Conservation (phyloP, 2,888 invertebrate species). For the Metalampra italica region DNA sequence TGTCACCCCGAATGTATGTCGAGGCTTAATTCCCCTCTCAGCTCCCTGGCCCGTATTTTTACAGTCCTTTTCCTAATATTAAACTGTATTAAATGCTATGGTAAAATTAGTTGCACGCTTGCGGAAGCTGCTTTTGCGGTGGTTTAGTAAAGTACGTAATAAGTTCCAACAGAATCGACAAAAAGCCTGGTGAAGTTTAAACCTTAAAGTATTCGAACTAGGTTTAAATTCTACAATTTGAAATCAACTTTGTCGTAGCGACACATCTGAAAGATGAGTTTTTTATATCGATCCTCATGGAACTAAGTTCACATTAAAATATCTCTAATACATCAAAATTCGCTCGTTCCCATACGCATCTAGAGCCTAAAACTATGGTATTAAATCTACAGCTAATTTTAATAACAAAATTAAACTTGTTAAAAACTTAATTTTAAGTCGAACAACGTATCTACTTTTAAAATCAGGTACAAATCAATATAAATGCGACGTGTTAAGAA, state of each 20-base stretch:
- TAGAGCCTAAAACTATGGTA: slow-evolving; percentile 41
- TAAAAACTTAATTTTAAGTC: slow-evolving; percentile 66
- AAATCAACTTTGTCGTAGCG: too few relatives aligned
- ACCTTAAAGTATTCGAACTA: too few relatives aligned
- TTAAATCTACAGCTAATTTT: slow-evolving; percentile 42
- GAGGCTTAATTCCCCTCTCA: not conserved
- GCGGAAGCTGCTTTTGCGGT: slow-evolving; percentile 69
- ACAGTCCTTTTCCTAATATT: slow-evolving; percentile 37
- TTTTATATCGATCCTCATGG: slow-evolving; percentile 4
- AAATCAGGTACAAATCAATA: slow-evolving; percentile 77
- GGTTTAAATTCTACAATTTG: too few relatives aligned
- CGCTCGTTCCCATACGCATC: slow-evolving; percentile 60
- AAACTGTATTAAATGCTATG: slow-evolving; percentile 45
- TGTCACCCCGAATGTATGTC: too few relatives aligned
- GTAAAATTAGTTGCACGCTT: slow-evolving; percentile 67
- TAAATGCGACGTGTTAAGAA: slow-evolving; percentile 28
- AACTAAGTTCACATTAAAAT: slow-evolving; percentile 42
- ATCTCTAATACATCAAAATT: slow-evolving; percentile 59
- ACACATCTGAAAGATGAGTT: too few relatives aligned
- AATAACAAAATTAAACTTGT: slow-evolving; percentile 65
- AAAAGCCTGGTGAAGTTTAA: not conserved
- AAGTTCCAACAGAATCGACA: not conserved
- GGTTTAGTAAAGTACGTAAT: slow-evolving; percentile 44
- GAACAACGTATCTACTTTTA: slow-evolving; percentile 52
- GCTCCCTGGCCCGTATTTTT: not conserved